These are phyloP conservation scores for Maniola jurtina DNA, from an alignment of 1,140 invertebrate species.

Conservation along the genomic window DNA sequence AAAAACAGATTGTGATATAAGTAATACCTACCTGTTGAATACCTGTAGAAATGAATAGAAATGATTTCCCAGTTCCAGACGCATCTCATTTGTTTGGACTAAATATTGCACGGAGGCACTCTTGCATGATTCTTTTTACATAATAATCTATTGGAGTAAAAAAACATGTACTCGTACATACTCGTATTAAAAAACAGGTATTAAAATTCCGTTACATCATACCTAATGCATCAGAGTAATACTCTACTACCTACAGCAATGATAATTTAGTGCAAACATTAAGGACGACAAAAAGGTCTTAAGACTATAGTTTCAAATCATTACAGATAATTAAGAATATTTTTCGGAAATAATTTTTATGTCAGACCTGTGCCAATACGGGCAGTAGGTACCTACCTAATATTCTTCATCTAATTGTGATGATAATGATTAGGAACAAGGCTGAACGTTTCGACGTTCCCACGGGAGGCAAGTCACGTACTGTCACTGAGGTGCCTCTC, in stretches of 20 bases:
- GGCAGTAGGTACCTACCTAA: no score
- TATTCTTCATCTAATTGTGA: no score
- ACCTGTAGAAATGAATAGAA: neutral
- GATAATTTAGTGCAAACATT: neutral
- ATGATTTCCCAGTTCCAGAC: neutral
- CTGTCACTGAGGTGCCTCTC: no score
- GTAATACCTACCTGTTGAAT: no score
- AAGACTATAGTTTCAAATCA: neutral
- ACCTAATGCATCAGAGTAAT: neutral
- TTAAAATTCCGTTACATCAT: conserved; percentile 8
- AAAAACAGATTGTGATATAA: no score
- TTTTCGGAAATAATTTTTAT: neutral
- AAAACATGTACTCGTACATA: neutral
- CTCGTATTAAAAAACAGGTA: neutral
- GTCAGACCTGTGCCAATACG: no score
- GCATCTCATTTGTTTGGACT: neutral
- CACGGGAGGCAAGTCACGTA: no score
- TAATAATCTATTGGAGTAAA: neutral
- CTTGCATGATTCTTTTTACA: neutral
- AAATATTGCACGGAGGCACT: neutral
- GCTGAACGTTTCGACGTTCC: no score
- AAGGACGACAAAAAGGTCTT: neutral
- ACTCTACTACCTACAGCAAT: neutral
- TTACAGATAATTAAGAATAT: no score
- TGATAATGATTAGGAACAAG: no score